These are phyloP conservation scores for Drosophila formosana DNA, from an alignment of 2,888 invertebrate genomes.

Conservation along the genomic window DNA sequence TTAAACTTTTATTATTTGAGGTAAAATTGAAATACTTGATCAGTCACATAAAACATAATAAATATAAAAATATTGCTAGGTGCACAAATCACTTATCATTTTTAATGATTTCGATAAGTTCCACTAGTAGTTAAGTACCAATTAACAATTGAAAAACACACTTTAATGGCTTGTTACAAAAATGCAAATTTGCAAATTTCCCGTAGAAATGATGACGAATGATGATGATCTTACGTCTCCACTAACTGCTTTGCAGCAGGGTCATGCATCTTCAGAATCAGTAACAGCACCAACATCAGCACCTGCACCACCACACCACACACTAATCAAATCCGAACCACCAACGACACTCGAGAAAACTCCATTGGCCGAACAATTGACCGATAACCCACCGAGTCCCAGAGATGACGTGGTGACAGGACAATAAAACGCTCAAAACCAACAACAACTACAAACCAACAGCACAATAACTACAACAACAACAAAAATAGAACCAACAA, in stretches of 20 bases:
- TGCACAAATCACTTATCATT: conserved; percentile 58
- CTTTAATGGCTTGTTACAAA: conserved; percentile 48
- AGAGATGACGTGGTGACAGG: conserved; percentile 66
- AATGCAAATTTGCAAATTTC: conserved; percentile 65
- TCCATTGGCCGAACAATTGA: conserved; percentile 74
- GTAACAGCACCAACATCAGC: conserved; percentile 34
- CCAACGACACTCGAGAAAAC: conserved; percentile 74
- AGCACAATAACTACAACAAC: conserved; percentile 46
- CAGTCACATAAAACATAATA: conserved; percentile 28
- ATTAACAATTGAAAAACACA: conserved; percentile 7
- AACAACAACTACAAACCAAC: conserved; percentile 49
- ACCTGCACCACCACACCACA: conserved; percentile 55
- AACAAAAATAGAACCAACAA: conserved; percentile 46
- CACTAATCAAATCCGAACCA: conserved; percentile 64
- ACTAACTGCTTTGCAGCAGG: conserved; percentile 63
- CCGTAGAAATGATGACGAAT: conserved; percentile 74
- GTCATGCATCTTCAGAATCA: conserved; percentile 42
- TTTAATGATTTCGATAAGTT: conserved; percentile 14
- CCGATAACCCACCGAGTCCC: conserved; percentile 68
- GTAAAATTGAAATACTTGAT: conserved; percentile 59
- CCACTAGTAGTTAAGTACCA: neutral
- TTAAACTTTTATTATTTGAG: conserved; percentile 57
- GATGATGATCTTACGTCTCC: conserved; percentile 63
- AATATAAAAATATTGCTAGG: conserved; percentile 65
- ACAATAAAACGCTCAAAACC: conserved; percentile 61